Conservation (phyloP, 2,113 vertebrate genomes). For the Calidris pygmaea region DNA sequence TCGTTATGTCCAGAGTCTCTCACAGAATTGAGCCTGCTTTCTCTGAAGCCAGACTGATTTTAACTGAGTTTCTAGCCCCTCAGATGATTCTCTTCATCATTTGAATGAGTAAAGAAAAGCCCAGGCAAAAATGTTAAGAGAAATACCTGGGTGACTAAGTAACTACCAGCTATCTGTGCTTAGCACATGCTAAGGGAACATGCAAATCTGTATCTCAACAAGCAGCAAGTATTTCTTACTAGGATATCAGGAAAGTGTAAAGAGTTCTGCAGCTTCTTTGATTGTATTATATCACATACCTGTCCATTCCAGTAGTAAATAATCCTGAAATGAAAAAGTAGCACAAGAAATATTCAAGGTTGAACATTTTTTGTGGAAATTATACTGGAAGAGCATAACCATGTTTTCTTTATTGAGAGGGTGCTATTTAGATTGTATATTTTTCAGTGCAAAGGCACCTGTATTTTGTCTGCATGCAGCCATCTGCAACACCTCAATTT, state of each 20-base stretch:
- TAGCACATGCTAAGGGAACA: background rate
- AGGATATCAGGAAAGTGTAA: background rate
- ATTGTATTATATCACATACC: background rate
- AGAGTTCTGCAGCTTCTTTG: background rate
- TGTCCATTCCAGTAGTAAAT: background rate
- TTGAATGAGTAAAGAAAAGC: background rate
- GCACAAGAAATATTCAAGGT: background rate
- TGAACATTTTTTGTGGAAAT: background rate
- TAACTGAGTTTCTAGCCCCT: background rate
- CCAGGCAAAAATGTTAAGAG: background rate
- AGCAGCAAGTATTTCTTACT: background rate
- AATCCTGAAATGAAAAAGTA: background rate
- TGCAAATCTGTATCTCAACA: background rate
- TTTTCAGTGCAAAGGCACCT: background rate
- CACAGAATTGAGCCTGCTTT: background rate
- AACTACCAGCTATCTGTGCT: background rate
- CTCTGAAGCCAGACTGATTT: background rate
- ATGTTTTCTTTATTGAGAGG: background rate
- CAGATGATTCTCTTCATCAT: background rate
- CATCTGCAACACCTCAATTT: slow-evolving; percentile 2
- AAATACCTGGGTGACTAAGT: background rate
- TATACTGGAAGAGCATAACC: background rate
- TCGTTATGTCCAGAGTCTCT: background rate
- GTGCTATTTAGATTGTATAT: background rate
- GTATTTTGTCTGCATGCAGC: slow-evolving; percentile 7